Evolutionary conservation across 2,113 vertebrate species (phyloP).

Genomic region (Pseudorectes ferrugineus): DNA sequence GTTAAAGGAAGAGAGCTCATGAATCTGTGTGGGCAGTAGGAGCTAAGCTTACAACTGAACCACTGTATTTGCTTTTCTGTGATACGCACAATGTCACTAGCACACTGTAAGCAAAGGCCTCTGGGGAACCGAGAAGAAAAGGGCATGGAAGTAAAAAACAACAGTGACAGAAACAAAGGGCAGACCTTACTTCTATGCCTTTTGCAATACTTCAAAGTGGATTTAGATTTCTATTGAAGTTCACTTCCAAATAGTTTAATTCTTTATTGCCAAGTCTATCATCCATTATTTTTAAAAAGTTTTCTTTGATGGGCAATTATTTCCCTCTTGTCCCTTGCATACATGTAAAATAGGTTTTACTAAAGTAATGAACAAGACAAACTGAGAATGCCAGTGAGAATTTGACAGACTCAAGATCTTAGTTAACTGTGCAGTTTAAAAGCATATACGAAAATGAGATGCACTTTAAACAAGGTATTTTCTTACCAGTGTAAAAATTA

Average conservation of each 20-base stretch:
- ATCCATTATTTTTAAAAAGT: background rate
- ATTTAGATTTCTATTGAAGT: background rate
- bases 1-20: background rate
- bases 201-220: background rate
- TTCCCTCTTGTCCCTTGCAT: background rate
- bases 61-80: background rate
- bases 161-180: constrained; percentile 6
- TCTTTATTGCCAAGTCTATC: background rate
- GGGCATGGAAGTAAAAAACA: background rate
- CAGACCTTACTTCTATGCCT: background rate
- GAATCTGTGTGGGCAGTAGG: background rate
- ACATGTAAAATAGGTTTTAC: background rate
- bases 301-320: background rate
- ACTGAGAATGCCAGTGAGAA: background rate
- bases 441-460: background rate
- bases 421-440: background rate
- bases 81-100: background rate
- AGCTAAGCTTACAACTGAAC: background rate
- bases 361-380: background rate
- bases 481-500: background rate
- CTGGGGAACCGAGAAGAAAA: background rate
- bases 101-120: background rate
- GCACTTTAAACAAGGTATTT: background rate
- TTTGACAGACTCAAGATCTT: background rate
- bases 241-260: background rate